Evolutionary conservation across 2,888 invertebrate species (phyloP).

Genomic region (Ormyrus nitidulus): DNA sequence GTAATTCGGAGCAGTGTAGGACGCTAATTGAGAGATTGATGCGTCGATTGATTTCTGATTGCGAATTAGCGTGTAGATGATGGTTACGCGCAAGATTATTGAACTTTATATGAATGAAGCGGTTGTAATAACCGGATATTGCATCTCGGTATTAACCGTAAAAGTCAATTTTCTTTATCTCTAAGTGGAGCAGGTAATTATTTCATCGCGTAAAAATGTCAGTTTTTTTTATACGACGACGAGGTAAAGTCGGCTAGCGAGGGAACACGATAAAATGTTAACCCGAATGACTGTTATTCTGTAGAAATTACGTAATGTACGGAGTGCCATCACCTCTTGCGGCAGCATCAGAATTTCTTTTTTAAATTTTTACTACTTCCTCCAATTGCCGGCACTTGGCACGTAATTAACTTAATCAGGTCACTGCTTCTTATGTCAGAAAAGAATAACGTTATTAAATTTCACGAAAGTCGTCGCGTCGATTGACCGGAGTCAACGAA

Average conservation of each 20-base stretch:
- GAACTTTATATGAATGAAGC: too few relatives aligned
- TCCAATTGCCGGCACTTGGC: constrained; percentile 53
- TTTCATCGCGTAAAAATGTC: constrained; percentile 1
- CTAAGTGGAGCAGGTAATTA: too few relatives aligned
- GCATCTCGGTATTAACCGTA: too few relatives aligned
- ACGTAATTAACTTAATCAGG: constrained; percentile 52
- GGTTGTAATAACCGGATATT: too few relatives aligned
- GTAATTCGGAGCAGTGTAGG: too few relatives aligned
- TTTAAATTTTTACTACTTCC: constrained; percentile 43
- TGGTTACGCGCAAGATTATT: too few relatives aligned
- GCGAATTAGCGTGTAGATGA: too few relatives aligned
- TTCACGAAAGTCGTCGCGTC: constrained; percentile 33
- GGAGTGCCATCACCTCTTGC: background rate
- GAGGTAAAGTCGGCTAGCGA: background rate
- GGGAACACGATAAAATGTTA: constrained; percentile 33
- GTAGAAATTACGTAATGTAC: constrained; percentile 30
- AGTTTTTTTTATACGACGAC: background rate
- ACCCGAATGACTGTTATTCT: constrained; percentile 40
- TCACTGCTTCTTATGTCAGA: constrained; percentile 36
- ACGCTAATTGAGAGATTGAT: too few relatives aligned
- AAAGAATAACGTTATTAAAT: constrained; percentile 38
- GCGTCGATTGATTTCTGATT: too few relatives aligned
- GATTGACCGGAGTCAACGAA: constrained; percentile 11
- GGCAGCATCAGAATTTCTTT: constrained; percentile 18
- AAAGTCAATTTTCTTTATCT: too few relatives aligned